phyloP scores from a whole-genome alignment of 2,113 vertebrate species.

The Neomonachus schauinslandi region DNA sequence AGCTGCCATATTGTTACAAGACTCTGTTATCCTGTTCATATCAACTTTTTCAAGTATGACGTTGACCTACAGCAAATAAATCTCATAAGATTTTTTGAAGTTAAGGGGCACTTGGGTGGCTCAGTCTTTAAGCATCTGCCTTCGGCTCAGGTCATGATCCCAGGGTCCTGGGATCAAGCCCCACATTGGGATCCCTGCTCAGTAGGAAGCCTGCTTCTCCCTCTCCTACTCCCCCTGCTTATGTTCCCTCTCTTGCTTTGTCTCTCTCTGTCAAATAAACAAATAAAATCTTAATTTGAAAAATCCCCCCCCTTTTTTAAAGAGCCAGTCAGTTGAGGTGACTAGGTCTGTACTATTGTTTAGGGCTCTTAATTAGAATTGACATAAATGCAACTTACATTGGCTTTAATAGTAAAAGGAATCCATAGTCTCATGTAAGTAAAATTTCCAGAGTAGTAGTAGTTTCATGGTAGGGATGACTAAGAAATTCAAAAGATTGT shows the following conservation, averaged over 20 bases:
- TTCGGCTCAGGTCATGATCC: too few relatives aligned
- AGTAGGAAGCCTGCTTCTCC: too few relatives aligned
- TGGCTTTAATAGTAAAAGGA: neutral
- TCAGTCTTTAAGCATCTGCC: too few relatives aligned
- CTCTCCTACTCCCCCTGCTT: too few relatives aligned
- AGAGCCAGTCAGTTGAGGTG: neutral
- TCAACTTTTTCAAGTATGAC: neutral
- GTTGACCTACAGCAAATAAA: neutral
- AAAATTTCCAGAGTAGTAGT: neutral
- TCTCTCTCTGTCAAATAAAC: too few relatives aligned
- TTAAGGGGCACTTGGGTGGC: neutral
- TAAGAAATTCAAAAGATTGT: neutral
- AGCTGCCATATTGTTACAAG: neutral
- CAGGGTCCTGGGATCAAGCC: too few relatives aligned
- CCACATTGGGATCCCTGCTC: too few relatives aligned
- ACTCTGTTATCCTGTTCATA: neutral
- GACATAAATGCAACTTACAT: neutral
- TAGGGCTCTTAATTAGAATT: neutral
- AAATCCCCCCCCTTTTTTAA: too few relatives aligned
- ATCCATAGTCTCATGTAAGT: neutral
- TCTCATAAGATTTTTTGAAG: neutral
- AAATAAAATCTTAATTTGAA: too few relatives aligned
- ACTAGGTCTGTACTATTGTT: neutral
- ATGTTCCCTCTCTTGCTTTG: too few relatives aligned
- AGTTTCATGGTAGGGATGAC: neutral